These are phyloP conservation scores for Felis chaus DNA, from an alignment of 2,113 vertebrate species.

Conservation along the genomic window DNA sequence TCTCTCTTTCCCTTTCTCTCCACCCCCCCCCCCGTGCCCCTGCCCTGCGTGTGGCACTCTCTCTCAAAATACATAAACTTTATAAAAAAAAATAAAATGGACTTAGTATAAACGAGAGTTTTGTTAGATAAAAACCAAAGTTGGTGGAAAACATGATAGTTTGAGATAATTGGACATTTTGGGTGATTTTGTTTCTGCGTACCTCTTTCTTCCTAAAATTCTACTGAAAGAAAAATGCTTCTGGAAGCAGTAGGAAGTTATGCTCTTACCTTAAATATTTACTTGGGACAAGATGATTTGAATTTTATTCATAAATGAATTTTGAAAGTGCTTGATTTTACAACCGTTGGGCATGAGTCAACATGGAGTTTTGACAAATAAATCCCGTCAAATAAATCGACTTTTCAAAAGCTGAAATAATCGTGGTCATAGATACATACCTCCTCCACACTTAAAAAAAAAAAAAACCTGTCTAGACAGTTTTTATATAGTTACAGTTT, in stretches of 20 bases:
- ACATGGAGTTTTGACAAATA: slow-evolving; percentile 44
- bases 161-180: slow-evolving; percentile 16
- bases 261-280: slow-evolving; percentile 39
- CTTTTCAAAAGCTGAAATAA: slow-evolving; percentile 37
- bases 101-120: background rate
- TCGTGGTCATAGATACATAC: background rate
- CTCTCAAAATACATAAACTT: no score
- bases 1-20: no score
- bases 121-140: background rate
- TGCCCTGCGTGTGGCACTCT: no score
- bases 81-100: background rate
- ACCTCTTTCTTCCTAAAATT: slow-evolving; percentile 16
- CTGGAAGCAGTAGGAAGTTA: slow-evolving; percentile 4
- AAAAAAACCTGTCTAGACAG: slow-evolving; percentile 47
- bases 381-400: slow-evolving; percentile 13
- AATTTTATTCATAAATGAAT: slow-evolving; percentile 41
- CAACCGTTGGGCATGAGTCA: slow-evolving; percentile 26
- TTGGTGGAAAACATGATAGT: background rate
- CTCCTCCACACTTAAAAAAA: background rate
- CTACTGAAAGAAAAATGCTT: slow-evolving; percentile 37
- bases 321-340: slow-evolving; percentile 20
- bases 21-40: no score
- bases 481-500: slow-evolving; percentile 41
- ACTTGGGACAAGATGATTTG: slow-evolving; percentile 34
- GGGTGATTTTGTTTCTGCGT: background rate